Evolutionary conservation across 2,888 invertebrate species (phyloP), one percentile per base, ranked within the genome.

Genomic region (Erebia ligea): DNA sequence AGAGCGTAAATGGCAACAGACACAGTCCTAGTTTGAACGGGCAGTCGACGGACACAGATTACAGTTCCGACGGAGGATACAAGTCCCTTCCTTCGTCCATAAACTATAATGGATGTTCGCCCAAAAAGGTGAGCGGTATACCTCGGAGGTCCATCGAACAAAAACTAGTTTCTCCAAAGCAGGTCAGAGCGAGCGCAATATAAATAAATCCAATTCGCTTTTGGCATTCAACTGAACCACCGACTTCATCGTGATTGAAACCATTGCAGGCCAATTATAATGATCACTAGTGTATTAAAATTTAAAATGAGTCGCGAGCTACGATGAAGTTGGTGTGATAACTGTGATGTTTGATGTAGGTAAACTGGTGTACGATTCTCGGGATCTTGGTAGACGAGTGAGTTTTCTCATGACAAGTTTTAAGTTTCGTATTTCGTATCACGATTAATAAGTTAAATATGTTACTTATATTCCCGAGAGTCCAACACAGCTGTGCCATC

Each of bases 11-110:
- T 75, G 89, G 89, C 1, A 88, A 89, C 75, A 80, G 89, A 73
- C 91, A 90, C 74, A 92, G 92, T 71, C 92, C 93, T 0, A 88
- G 90, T 69, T 76, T 89, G 15, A 91, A 84, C 69, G 92, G 91
- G 0, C 93, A 93, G 74, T 92, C 92, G 19, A 93, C 93, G 0
- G 94, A 94, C 76, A 93, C 93, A 0, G 94, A 94, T 77, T 94
- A 93, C 77, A 93, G 93, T 73, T 94, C 93, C 4, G 94, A 93
- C 78, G 92, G 94, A 1, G 94, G 94, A 1, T 93, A 94, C 83
- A 94, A 94, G 75, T 93, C 93, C 0, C 82, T 94, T n/a, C 94
- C 94, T 11, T 93, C 93, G 1, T 92, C 91, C 13, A 93, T 94
- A 68, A 93, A 92, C 80, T 91, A 87, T 77, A 90, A 84, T 73